Evolutionary conservation across 2,113 vertebrate species (phyloP), one percentile per base, ranked within the genome.

Genomic region (Pitta sordida): DNA sequence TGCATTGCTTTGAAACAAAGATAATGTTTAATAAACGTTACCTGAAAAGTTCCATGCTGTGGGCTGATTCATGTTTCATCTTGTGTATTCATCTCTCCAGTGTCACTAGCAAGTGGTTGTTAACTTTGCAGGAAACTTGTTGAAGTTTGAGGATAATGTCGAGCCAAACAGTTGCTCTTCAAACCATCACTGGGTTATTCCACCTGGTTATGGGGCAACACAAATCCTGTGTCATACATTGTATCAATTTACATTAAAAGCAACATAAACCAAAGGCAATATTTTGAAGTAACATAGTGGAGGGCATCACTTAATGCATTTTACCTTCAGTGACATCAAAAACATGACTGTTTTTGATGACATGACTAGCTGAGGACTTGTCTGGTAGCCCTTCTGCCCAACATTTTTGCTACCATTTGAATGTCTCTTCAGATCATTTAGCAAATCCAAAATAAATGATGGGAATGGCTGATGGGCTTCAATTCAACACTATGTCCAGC

Each of bases 1-100:
- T 85, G 77, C 44, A 85, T 92, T 96, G 60, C 60, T 94, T 83
- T 46, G 69, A 96, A 88, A 92, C 41, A 86, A 78, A 92, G 74
- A 83, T 52, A 46, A 79, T 60, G 65, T 91, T 95, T 71, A 93
- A 91, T 78, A 96, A 96, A 83, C 52, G 82, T 26, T 76, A 73
- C 49, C 81, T 85, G 71, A 76, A 49, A 92, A 90, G 82, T 70
- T 83, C 63, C 12, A 34, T 34, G 41, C 82, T 88, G 60, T 52
- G 59, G 74, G 52, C 34, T 89, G 44, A 80, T 63, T 56, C 34
- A 75, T 82, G 58, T 56, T 85, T 86, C 67, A 46, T 65, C 64
- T 48, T 62, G 32, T 49, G 34, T 90, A 83, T 85, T 94, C 59
- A 49, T 63, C 53, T 86, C 43, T 59, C 63, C 69, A 56, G 30